A percentile compares a stretch with the other conserved stretches of the same genome.
Conservation (phyloP, 92 coral and sea anemone genomes). For the Hydrozoanthus gracilis region DNA sequence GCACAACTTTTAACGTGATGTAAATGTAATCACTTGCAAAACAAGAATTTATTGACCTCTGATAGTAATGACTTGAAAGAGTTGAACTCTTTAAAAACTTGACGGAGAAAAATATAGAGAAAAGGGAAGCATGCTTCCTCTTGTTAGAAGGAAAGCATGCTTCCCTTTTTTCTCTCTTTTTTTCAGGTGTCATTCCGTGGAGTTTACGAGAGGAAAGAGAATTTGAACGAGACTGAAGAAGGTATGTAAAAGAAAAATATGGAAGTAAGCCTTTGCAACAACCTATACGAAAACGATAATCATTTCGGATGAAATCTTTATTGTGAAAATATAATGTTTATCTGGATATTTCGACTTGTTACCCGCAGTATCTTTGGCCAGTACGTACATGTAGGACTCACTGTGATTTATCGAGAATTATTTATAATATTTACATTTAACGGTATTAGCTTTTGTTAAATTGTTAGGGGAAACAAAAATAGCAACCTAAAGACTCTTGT, state of each 20-base stretch:
- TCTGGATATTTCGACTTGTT: slow-evolving; percentile 5
- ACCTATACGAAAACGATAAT: slow-evolving; percentile 1
- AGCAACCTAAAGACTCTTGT: not conserved
- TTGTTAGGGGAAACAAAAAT: not conserved
- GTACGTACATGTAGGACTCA: not conserved
- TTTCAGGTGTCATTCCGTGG: slow-evolving; percentile 9
- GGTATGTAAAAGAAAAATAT: not conserved
- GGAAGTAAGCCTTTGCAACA: not conserved
- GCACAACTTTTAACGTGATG: slow-evolving; percentile 1
- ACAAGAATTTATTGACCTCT: not conserved
- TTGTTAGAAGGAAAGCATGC: slow-evolving; percentile 7
- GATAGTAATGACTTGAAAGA: not conserved
- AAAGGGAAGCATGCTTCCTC: slow-evolving; percentile 4
- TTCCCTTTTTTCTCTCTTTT: not conserved
- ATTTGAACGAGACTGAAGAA: not conserved
- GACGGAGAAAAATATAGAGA: not conserved
- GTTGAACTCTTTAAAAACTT: not conserved
- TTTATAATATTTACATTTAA: not conserved
- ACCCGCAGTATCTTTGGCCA: not conserved
- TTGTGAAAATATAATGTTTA: not conserved
- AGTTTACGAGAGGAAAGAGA: not conserved
- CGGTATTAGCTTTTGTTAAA: not conserved
- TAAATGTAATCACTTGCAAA: not conserved
- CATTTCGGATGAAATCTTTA: not conserved
- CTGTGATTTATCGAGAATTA: not conserved